These are phyloP conservation scores for Ginglymostoma cirratum DNA, from an alignment of 2,113 vertebrate species.

Conservation along the genomic window DNA sequence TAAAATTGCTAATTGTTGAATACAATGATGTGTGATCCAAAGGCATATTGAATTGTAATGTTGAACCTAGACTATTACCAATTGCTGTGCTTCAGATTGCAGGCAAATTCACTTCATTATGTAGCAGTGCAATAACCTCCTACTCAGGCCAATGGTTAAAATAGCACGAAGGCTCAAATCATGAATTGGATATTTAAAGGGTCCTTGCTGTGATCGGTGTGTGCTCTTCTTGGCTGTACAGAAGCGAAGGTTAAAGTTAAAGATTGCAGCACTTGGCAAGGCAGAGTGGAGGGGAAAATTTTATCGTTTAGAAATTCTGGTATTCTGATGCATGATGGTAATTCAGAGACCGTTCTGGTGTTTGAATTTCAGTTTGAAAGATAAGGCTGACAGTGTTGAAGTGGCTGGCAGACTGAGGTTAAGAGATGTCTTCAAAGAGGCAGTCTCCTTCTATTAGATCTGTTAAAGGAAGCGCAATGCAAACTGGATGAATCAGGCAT, in stretches of 20 bases:
- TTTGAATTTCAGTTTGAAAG: not conserved
- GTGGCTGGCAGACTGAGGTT: not conserved
- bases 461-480: not conserved
- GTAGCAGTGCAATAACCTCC: too few species aligned
- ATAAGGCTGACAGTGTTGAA: not conserved
- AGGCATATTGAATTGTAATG: not conserved
- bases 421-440: not conserved
- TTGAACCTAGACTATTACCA: not conserved
- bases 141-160: not conserved
- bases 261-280: not conserved
- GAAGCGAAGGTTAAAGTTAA: not conserved
- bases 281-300: not conserved
- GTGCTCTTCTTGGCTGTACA: not conserved
- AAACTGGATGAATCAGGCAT: not conserved
- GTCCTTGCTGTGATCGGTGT: too few species aligned
- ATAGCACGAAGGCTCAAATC: not conserved
- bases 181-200: too few species aligned
- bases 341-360: not conserved
- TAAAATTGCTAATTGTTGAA: not conserved
- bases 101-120: not conserved
- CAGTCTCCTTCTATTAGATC: not conserved
- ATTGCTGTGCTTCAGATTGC: not conserved
- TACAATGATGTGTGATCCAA: not conserved
- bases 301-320: not conserved
- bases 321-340: not conserved